A percentile compares a stretch with the other conserved stretches of the same genome.
Conservation (phyloP, 2,797 vertebrate genomes). For the Anniella stebbinsi region DNA sequence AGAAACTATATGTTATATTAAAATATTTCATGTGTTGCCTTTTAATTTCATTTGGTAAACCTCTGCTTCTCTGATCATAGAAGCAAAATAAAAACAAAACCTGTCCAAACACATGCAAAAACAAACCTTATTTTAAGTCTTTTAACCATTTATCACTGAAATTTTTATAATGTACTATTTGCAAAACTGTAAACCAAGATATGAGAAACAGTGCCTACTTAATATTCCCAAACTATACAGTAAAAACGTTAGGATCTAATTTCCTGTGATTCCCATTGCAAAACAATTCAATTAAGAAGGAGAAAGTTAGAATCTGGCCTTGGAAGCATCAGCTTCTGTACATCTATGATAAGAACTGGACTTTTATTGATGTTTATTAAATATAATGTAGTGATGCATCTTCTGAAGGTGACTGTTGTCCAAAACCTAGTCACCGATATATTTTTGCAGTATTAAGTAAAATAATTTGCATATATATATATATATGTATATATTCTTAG, state of each 20-base stretch:
- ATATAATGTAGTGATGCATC: conserved; percentile 74
- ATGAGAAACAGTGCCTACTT: conserved; percentile 68
- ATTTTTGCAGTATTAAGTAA: conserved; percentile 65
- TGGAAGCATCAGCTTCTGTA: conserved; percentile 60
- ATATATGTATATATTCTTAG: conserved; percentile 65
- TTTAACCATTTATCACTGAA: conserved; percentile 70
- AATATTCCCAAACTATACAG: conserved; percentile 70
- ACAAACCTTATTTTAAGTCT: conserved; percentile 71
- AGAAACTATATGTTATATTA: conserved; percentile 31
- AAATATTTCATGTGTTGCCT: conserved; percentile 36
- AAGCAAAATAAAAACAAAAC: conserved; percentile 52
- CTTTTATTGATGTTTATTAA: conserved; percentile 61
- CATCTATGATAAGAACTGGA: conserved; percentile 54
- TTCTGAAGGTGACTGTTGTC: conserved; percentile 73
- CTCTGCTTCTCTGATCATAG: conserved; percentile 26
- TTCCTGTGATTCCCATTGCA: conserved; percentile 57
- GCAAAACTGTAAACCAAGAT: conserved; percentile 71
- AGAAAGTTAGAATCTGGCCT: conserved; percentile 54
- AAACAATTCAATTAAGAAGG: conserved; percentile 61
- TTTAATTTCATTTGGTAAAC: conserved; percentile 60
- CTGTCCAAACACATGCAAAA: conserved; percentile 68
- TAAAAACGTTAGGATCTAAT: conserved; percentile 57
- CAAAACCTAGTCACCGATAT: conserved; percentile 42
- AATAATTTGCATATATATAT: conserved; percentile 66
- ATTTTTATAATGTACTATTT: conserved; percentile 70